Conservation (phyloP, 2,888 invertebrate species). For the Apodemia hepburni region DNA sequence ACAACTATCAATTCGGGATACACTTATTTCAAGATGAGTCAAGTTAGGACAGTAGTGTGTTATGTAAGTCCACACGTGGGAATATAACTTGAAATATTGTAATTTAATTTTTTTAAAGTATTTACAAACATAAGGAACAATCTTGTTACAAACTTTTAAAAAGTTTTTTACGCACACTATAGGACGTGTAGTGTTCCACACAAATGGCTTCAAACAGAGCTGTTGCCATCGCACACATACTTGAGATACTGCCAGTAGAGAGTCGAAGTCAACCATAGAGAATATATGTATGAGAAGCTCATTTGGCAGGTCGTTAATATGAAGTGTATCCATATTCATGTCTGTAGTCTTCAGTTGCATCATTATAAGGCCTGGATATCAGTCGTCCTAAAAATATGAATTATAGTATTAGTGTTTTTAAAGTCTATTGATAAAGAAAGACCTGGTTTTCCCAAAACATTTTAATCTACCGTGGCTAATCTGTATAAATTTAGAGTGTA, state of each 20-base stretch:
- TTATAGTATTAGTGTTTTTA: neutral
- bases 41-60: conserved; percentile 74
- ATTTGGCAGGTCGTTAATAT: conserved; percentile 75
- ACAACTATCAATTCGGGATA: conserved; percentile 75
- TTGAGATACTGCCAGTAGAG: conserved; percentile 66
- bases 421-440: too few relatives aligned
- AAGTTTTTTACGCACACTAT: conserved; percentile 78
- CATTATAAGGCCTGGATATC: conserved; percentile 38
- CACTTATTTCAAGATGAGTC: conserved; percentile 76
- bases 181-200: conserved; percentile 75
- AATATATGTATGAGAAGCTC: conserved; percentile 76
- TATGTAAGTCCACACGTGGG: conserved; percentile 70
- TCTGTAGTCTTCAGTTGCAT: conserved; percentile 68
- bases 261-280: conserved; percentile 76
- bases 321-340: conserved; percentile 47
- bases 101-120: conserved; percentile 76
- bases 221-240: conserved; percentile 74
- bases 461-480: too few relatives aligned
- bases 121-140: conserved; percentile 74
- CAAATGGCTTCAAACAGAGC: conserved; percentile 69
- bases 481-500: too few relatives aligned
- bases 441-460: too few relatives aligned
- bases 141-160: conserved; percentile 69
- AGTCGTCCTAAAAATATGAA: neutral
- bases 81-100: conserved; percentile 77